Conservation (phyloP, 2,113 vertebrate genomes). For the Lethenteron reissneri region DNA sequence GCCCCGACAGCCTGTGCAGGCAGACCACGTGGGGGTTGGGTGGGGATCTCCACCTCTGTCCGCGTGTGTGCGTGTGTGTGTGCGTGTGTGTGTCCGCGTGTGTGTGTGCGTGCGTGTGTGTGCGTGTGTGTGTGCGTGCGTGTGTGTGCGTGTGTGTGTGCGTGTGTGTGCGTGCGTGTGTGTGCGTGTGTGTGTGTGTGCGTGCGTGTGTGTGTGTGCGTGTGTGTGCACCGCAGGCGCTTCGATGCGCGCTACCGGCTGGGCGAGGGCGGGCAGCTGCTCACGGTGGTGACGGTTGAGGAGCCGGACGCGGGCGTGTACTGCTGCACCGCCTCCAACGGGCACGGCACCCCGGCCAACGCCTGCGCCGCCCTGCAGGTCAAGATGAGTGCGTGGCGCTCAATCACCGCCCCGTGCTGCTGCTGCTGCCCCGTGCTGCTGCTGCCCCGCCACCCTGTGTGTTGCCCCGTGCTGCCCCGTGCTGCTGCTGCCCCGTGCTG, state of each 20-base stretch:
- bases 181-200: too few relatives aligned
- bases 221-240: constrained; percentile 27
- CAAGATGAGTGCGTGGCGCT: constrained; percentile 71
- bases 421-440: background rate
- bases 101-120: background rate
- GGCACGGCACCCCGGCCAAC: constrained; percentile 47
- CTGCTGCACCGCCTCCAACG: constrained; percentile 62
- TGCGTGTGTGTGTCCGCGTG: background rate
- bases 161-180: too few relatives aligned
- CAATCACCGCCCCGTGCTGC: background rate
- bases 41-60: background rate
- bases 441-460: background rate
- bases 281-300: constrained; percentile 55
- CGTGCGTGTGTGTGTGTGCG: too few relatives aligned
- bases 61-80: background rate
- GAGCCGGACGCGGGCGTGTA: constrained; percentile 73
- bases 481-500: too few relatives aligned
- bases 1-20: background rate
- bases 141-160: background rate
- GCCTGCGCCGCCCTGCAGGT: constrained; percentile 89
- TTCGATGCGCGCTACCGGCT: constrained; percentile 64
- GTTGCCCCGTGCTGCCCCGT: too few relatives aligned
- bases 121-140: background rate
- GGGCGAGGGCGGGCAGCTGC: constrained; percentile 58
- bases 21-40: background rate